A percentile compares a stretch with the other conserved stretches of the same genome.
Evolutionary conservation across 35 echinoderm and acorn worm species (phyloP).

Genomic region (Anneissia japonica): DNA sequence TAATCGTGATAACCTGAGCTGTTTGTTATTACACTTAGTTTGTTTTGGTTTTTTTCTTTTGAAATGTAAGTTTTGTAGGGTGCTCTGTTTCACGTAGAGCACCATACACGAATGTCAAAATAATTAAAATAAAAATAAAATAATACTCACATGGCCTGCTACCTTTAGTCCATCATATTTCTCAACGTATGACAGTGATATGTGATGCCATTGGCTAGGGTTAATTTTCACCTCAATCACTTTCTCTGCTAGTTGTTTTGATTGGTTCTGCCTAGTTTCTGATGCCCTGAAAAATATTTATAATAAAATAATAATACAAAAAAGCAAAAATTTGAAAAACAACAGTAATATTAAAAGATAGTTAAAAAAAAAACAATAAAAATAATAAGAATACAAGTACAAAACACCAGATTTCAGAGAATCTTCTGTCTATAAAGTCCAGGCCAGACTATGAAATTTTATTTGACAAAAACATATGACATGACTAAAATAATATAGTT

Average conservation of each 20-base stretch:
- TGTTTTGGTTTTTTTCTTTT: no score
- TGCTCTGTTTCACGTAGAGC: no score
- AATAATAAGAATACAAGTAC: background rate
- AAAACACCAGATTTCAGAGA: no score
- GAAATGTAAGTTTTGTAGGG: no score
- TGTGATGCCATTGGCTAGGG: conserved; percentile 59
- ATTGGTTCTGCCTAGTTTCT: background rate
- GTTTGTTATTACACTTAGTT: no score
- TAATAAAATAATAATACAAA: background rate
- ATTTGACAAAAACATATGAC: no score
- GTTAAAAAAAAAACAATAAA: conserved; percentile 30
- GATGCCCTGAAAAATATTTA: background rate
- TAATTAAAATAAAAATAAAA: background rate
- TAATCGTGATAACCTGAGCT: no score
- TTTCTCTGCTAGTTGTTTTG: conserved; percentile 24
- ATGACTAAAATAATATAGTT: no score
- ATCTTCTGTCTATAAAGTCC: no score
- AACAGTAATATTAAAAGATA: conserved; percentile 10
- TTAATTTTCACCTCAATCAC: conserved; percentile 38
- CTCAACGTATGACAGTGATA: conserved; percentile 64
- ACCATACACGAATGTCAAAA: no score
- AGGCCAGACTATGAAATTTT: no score
- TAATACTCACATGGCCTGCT: background rate
- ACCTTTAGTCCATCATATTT: conserved; percentile 14
- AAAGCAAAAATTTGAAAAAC: no score